Percentiles rank a stretch among this genome's conserved stretches.
Conservation (phyloP, 2,113 vertebrate genomes). For the Pteronura brasiliensis region DNA sequence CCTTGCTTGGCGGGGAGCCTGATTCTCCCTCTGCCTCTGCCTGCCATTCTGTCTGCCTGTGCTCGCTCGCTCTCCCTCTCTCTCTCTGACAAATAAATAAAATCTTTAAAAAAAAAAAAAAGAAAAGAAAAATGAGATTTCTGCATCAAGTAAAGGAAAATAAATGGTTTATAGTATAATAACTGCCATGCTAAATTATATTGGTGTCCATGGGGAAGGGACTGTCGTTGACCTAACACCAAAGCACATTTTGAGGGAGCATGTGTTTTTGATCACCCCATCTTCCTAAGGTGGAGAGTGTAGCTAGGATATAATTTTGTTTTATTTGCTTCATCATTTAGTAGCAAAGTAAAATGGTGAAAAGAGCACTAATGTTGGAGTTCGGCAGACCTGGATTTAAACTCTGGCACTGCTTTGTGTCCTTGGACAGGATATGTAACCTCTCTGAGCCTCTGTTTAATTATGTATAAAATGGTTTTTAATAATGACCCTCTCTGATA, state of each 20-base stretch:
- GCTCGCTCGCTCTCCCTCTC: no score
- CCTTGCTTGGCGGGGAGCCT: no score
- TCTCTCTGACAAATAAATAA: no score
- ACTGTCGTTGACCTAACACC: background rate
- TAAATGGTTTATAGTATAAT: background rate
- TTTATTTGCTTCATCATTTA: background rate
- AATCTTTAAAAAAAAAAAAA: no score
- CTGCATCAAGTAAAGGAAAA: conserved; percentile 34
- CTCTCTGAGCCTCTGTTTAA: background rate
- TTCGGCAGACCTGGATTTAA: background rate
- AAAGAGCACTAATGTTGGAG: background rate
- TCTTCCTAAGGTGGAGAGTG: background rate
- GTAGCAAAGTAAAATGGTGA: background rate
- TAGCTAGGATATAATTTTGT: background rate
- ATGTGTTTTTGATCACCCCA: background rate
- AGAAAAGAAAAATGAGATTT: conserved; percentile 10
- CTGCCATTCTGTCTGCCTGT: no score
- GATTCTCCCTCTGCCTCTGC: no score
- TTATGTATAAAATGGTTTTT: background rate
- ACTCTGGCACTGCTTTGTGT: background rate
- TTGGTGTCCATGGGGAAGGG: background rate
- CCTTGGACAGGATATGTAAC: background rate
- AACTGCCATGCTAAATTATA: conserved; percentile 23
- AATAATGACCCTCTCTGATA: background rate
- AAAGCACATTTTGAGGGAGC: background rate